These are phyloP conservation scores for Apamea anceps DNA, from an alignment of 2,888 invertebrate species.

Conservation along the genomic window DNA sequence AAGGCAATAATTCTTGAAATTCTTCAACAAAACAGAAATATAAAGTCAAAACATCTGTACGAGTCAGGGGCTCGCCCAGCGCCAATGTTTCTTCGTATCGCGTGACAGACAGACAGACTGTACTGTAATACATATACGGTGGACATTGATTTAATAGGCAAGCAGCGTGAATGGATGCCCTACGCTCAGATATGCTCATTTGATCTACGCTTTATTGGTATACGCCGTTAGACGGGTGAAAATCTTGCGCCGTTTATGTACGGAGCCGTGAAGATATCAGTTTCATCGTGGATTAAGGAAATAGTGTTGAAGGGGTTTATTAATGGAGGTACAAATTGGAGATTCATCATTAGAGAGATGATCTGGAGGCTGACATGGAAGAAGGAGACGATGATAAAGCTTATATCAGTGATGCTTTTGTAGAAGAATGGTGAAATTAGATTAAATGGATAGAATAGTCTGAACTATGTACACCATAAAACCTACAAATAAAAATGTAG, in stretches of 20 bases:
- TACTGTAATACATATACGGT: conserved; percentile 79
- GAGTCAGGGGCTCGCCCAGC: conserved; percentile 47
- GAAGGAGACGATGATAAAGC: not conserved
- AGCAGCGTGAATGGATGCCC: conserved; percentile 78
- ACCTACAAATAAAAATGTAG: not conserved
- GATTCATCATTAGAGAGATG: not conserved
- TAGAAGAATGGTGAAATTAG: not conserved
- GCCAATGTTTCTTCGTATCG: conserved; percentile 75
- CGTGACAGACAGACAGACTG: conserved; percentile 77
- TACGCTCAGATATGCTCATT: conserved; percentile 73
- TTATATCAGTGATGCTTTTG: not conserved
- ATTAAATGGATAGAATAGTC: too few relatives aligned
- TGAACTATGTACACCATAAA: not conserved
- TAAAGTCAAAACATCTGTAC: conserved; percentile 60
- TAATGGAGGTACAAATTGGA: conserved; percentile 19
- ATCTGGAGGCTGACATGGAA: not conserved
- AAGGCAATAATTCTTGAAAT: conserved; percentile 51
- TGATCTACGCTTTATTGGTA: conserved; percentile 74
- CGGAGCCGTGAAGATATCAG: conserved; percentile 44
- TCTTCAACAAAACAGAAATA: conserved; percentile 55
- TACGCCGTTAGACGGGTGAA: conserved; percentile 58
- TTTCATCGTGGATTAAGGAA: conserved; percentile 49
- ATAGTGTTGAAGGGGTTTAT: conserved; percentile 31
- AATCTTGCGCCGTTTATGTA: conserved; percentile 52
- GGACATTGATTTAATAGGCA: conserved; percentile 84